These are phyloP conservation scores for Nesometra sesokonis DNA, from an alignment of 35 echinoderm and acorn worm species.

Conservation along the genomic window DNA sequence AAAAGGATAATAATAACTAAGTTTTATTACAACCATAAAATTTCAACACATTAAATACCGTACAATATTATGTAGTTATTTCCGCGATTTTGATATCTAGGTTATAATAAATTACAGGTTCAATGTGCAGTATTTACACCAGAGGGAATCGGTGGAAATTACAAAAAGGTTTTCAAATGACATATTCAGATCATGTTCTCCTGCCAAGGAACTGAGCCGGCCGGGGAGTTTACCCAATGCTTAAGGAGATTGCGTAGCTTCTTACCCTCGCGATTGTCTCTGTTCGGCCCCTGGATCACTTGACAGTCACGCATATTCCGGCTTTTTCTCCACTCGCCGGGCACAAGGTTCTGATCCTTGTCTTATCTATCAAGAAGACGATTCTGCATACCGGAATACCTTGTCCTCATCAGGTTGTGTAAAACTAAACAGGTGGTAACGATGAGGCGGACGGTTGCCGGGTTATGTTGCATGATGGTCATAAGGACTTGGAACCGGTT, in stretches of 20 bases:
- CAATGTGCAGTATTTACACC: too few relatives aligned
- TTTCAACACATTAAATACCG: too few relatives aligned
- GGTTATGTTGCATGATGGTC: conserved; percentile 22
- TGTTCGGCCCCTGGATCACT: conserved; percentile 11
- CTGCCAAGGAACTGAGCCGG: conserved; percentile 38
- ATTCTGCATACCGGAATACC: conserved; percentile 21
- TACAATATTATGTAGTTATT: too few relatives aligned
- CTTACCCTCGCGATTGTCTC: conserved; percentile 17
- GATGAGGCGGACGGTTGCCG: not conserved
- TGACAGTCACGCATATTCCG: conserved; percentile 14
- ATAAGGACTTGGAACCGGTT: conserved; percentile 15
- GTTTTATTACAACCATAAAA: too few relatives aligned
- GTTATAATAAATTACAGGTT: too few relatives aligned
- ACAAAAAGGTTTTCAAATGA: too few relatives aligned
- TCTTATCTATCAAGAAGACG: not conserved
- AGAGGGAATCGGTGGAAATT: too few relatives aligned
- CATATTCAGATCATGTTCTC: conserved; percentile 10
- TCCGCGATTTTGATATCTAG: too few relatives aligned
- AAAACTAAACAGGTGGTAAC: conserved; percentile 9
- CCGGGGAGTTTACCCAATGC: conserved; percentile 11
- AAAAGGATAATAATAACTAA: too few relatives aligned
- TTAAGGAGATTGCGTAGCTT: conserved; percentile 2
- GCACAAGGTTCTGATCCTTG: conserved; percentile 7
- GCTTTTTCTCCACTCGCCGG: conserved; percentile 22
- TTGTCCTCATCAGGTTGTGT: conserved; percentile 31